Evolutionary conservation across 2,113 vertebrate genomes (phyloP).

Genomic region (Sardina pilchardus): DNA sequence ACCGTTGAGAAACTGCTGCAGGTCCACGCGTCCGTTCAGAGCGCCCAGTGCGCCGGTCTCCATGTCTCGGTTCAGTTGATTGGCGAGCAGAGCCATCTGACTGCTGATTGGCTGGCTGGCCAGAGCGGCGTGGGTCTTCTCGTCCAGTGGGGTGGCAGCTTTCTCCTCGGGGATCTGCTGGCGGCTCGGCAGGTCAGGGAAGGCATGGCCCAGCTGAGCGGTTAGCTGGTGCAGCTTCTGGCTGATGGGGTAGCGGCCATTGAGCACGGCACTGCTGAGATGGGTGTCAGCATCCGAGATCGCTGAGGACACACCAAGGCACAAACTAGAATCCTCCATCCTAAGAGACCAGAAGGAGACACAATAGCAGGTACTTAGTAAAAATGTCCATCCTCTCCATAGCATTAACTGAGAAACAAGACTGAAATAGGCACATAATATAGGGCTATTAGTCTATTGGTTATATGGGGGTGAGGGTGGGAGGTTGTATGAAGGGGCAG

Average conservation of each 20-base stretch:
- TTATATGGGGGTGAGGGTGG: neutral
- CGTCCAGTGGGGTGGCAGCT: slow-evolving; percentile 81
- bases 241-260: slow-evolving; percentile 98
- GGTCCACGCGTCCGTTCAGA: slow-evolving; percentile 91
- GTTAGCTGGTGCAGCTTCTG: slow-evolving; percentile 97
- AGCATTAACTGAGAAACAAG: neutral
- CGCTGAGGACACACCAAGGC: slow-evolving; percentile 95
- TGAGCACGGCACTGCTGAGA: slow-evolving; percentile 89
- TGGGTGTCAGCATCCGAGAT: slow-evolving; percentile 88
- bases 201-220: slow-evolving; percentile 95
- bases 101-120: slow-evolving; percentile 91
- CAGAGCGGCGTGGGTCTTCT: slow-evolving; percentile 87
- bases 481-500: too few species aligned
- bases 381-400: neutral
- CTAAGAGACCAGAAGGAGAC: slow-evolving; percentile 71
- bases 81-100: slow-evolving; percentile 95
- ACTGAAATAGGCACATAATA: neutral
- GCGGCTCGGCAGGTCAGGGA: slow-evolving; percentile 88
- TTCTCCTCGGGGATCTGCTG: slow-evolving; percentile 93
- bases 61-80: slow-evolving; percentile 92
- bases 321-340: slow-evolving; percentile 99
- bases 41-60: slow-evolving; percentile 79
- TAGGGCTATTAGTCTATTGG: neutral
- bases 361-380: neutral
- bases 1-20: slow-evolving; percentile 97